Conservation (phyloP, 2,797 vertebrate genomes). For the Chrysocyon brachyurus region DNA sequence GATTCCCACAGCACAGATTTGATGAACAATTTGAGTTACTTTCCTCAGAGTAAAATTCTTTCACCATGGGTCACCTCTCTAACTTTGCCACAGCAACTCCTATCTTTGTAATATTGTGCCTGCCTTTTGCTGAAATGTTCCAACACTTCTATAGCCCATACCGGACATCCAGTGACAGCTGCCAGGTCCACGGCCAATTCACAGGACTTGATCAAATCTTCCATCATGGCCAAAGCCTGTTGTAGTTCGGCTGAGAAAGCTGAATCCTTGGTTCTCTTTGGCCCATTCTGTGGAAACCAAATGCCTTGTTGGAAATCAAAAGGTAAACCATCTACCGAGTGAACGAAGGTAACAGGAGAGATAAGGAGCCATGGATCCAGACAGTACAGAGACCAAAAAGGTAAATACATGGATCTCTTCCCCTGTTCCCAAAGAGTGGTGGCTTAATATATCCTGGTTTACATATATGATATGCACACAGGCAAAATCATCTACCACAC, state of each 20-base stretch:
- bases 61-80: neutral
- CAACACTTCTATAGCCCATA: conserved; percentile 80
- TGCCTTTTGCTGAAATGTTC: neutral
- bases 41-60: neutral
- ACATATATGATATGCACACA: neutral
- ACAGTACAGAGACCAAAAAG: neutral
- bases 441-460: neutral
- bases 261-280: conserved; percentile 93
- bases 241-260: conserved; percentile 93
- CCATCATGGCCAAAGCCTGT: conserved; percentile 93
- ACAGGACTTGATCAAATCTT: conserved; percentile 96
- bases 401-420: neutral
- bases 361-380: neutral
- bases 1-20: rapidly evolving
- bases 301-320: conserved; percentile 21
- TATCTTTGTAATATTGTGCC: neutral
- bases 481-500: neutral
- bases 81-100: neutral
- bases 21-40: neutral
- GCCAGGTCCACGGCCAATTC: conserved; percentile 98
- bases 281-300: conserved; percentile 91
- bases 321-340: neutral
- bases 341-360: conserved; percentile 9
- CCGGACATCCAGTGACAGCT: conserved; percentile 97
- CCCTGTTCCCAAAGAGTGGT: neutral